Conservation (phyloP, 2,888 invertebrate species). For the Oligia strigilis region DNA sequence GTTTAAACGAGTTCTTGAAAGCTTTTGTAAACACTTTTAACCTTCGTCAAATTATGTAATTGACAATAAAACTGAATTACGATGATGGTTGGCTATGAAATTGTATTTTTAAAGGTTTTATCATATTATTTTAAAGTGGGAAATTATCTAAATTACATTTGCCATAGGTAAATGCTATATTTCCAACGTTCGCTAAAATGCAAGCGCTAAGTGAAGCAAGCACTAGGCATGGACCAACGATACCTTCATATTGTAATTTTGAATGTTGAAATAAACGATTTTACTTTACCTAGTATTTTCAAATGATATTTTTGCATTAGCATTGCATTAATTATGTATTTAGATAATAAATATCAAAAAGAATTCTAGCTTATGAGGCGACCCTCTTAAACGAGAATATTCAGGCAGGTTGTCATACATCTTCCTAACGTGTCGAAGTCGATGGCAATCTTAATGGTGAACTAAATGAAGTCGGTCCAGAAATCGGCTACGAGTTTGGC, state of each 20-base stretch:
- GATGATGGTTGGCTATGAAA: neutral
- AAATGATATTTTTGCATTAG: neutral
- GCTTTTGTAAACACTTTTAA: slow-evolving; percentile 27
- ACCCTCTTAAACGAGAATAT: neutral
- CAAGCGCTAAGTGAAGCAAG: too few relatives aligned
- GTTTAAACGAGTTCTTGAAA: slow-evolving; percentile 33
- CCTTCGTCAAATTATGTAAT: slow-evolving; percentile 32
- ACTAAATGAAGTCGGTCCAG: neutral
- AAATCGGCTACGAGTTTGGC: neutral
- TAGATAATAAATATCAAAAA: neutral
- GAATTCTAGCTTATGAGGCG: neutral
- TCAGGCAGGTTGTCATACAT: neutral
- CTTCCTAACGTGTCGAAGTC: neutral
- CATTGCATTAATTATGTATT: neutral
- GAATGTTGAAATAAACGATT: too few relatives aligned
- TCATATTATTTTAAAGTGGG: neutral
- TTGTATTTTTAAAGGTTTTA: neutral
- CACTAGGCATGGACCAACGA: neutral
- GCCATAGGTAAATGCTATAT: neutral
- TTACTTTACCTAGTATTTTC: neutral
- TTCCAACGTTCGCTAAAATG: neutral
- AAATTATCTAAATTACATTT: neutral
- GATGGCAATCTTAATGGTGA: neutral
- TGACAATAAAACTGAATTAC: slow-evolving; percentile 19
- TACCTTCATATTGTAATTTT: too few relatives aligned